Evolutionary conservation across 2,888 invertebrate genomes (phyloP), one percentile per base, ranked within the genome.

Genomic region (Drosophila diplacantha): DNA sequence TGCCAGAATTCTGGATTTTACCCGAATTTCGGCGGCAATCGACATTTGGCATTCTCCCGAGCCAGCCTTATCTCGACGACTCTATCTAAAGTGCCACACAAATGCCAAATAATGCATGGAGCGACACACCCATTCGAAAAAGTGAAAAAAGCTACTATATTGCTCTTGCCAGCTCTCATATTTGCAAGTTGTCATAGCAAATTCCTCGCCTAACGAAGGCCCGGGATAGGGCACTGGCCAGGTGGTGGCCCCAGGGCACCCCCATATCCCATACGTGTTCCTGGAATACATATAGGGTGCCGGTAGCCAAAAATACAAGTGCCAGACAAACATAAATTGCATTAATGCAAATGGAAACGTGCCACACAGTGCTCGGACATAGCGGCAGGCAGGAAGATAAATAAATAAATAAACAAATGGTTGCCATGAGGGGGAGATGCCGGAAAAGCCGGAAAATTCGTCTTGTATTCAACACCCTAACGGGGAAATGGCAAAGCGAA

Each of bases 171-270:
- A 34, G 47, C 18, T 49, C 55, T 70, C 70, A 72, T 63, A 73
- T 69, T 75, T 69, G 73, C 57, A 31, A 71, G 65, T 59, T 79
- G 81, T 77, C 81, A 77, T 79, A 81, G 72, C 76, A 53, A 81
- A 69, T 69, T 66, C 68, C 72, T 43, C 44, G 55, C 16, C 69
- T 72, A 79, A 79, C 81, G 66, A 78, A 70, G 74, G 61, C 65
- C 63, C 56, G 43, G 57, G 29, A 61, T 61, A 61, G 60, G 60
- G 51, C 51, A 11, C 51, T 22, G 31, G 32, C 64, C 76, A 78
- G 77, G 65, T 75, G 76, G 53, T 75, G 69, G 47, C 64, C 63
- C 44, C 67, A 61, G 69, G 56, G 55, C 64, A 49, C 35, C 18
- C 46, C 26, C 44, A 24, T 38, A 49, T 59, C 50, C 55, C 51